Evolutionary conservation across 2,888 invertebrate genomes (phyloP).

Genomic region (Arge pagana): DNA sequence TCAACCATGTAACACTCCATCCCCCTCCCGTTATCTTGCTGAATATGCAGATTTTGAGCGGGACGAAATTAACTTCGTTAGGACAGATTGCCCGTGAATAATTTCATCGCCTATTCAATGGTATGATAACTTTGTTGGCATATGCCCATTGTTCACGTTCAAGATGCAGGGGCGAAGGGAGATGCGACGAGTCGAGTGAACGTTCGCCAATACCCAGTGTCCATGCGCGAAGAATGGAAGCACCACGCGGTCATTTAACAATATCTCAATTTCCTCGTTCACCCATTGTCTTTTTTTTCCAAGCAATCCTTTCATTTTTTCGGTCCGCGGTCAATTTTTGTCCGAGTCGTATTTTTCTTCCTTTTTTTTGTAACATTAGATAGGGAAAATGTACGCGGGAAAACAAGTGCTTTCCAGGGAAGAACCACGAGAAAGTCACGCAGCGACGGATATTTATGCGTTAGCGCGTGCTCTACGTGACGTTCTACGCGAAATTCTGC

Average conservation of each 20-base stretch:
- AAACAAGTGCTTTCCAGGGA: conserved; percentile 3
- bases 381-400: background rate
- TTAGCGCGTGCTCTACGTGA: conserved; percentile 7
- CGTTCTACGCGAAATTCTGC: conserved; percentile 6
- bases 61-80: conserved; percentile 51
- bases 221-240: too few relatives aligned
- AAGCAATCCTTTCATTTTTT: too few relatives aligned
- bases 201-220: too few relatives aligned
- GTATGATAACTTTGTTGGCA: conserved; percentile 52
- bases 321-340: too few relatives aligned
- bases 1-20: conserved; percentile 17
- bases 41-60: conserved; percentile 40
- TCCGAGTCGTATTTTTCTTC: background rate
- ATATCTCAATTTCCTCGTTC: background rate
- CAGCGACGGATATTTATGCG: conserved; percentile 9
- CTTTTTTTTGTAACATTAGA: background rate
- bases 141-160: conserved; percentile 45
- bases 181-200: background rate
- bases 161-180: conserved; percentile 1
- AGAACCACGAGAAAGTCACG: conserved; percentile 4
- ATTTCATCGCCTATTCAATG: conserved; percentile 50
- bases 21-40: conserved; percentile 33
- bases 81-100: conserved; percentile 55
- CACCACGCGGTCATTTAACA: conserved; percentile 4
- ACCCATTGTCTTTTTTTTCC: background rate